phyloP scores from a whole-genome alignment of 2,113 vertebrate species.

The Seriola aureovittata region DNA sequence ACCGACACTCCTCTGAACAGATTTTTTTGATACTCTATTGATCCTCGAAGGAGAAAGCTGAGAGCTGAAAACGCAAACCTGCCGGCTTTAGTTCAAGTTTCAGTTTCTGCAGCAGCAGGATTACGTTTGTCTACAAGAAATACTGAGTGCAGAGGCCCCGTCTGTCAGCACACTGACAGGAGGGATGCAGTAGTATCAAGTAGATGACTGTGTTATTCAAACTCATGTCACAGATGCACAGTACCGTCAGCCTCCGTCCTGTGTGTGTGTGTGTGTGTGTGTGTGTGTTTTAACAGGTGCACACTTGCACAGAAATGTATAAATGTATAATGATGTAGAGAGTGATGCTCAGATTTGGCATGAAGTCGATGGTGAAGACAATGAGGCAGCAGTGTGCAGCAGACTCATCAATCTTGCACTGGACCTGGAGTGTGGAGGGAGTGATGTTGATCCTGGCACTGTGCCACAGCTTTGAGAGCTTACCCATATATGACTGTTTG shows the following conservation, averaged over 20 bases:
- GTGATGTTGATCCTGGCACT: slow-evolving; percentile 69
- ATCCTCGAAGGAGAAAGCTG: slow-evolving; percentile 35
- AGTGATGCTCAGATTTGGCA: slow-evolving; percentile 51
- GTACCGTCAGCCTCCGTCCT: background rate
- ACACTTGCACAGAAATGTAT: slow-evolving; percentile 33
- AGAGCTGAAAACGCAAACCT: background rate
- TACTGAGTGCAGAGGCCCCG: background rate
- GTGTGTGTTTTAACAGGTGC: slow-evolving; percentile 56
- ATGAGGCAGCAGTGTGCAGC: slow-evolving; percentile 43
- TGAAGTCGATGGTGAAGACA: slow-evolving; percentile 29
- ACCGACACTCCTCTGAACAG: slow-evolving; percentile 11
- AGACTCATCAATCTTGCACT: slow-evolving; percentile 65
- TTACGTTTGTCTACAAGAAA: slow-evolving; percentile 33
- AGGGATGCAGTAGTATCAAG: slow-evolving; percentile 36
- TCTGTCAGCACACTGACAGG: slow-evolving; percentile 39
- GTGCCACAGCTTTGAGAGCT: slow-evolving; percentile 40
- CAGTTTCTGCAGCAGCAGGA: slow-evolving; percentile 27
- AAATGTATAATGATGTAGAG: slow-evolving; percentile 40
- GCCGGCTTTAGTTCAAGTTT: slow-evolving; percentile 49
- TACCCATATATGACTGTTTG: slow-evolving; percentile 51
- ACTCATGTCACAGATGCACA: slow-evolving; percentile 13
- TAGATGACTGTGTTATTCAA: slow-evolving; percentile 45
- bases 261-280: slow-evolving; percentile 12
- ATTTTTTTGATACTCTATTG: slow-evolving; percentile 21
- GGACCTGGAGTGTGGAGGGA: slow-evolving; percentile 35